A percentile compares a stretch with the other conserved stretches of the same genome.
Evolutionary conservation across 2,888 invertebrate genomes (phyloP).

Genomic region (Dolichomitus sp.): DNA sequence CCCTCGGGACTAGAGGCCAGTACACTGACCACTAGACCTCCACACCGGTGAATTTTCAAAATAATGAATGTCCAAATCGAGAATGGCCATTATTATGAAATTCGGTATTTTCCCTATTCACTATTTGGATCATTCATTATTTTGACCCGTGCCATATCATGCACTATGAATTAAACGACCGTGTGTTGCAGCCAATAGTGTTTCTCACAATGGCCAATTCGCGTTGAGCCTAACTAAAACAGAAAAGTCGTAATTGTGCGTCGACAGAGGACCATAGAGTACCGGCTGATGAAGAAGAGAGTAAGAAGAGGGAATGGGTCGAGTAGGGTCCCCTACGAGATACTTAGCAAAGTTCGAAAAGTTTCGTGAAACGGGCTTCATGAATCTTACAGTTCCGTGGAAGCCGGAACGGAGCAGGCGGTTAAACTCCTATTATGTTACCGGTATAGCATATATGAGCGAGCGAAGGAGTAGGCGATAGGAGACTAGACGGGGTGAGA

Average conservation of each 20-base stretch:
- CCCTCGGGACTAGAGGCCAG: no score
- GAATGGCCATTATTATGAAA: no score
- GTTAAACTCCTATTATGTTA: conserved; percentile 69
- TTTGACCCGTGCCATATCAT: no score
- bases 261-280: conserved; percentile 32
- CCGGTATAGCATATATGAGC: conserved; percentile 27
- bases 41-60: no score
- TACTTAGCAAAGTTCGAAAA: conserved; percentile 70
- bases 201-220: not conserved
- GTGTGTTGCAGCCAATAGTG: not conserved
- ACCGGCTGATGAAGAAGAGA: not conserved
- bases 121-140: no score
- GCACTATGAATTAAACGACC: no score
- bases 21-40: no score
- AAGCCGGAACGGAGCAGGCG: conserved; percentile 61
- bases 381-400: conserved; percentile 67
- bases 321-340: conserved; percentile 47
- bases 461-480: not conserved
- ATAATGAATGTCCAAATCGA: no score
- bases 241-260: conserved; percentile 32
- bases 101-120: no score
- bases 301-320: conserved; percentile 26
- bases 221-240: conserved; percentile 28
- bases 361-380: conserved; percentile 67
- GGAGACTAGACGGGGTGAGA: conserved; percentile 14